A percentile compares a stretch with the other conserved stretches of the same genome.
phyloP scores from a whole-genome alignment of 2,888 invertebrate genomes.

The Pegoplata infirma region DNA sequence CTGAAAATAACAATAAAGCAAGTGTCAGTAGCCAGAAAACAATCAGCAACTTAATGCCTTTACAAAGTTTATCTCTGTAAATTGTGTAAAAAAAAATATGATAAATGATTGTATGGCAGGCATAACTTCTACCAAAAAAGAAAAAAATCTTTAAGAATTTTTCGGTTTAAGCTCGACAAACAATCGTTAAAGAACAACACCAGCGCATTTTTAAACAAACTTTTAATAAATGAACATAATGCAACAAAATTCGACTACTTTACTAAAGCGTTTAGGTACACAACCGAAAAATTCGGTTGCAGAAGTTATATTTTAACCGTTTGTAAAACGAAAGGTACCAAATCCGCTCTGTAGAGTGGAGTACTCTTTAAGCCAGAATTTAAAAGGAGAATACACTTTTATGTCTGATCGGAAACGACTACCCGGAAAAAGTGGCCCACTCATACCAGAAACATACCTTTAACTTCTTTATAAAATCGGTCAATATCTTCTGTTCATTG shows the following conservation, averaged over 20 bases:
- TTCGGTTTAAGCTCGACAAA: constrained; percentile 23
- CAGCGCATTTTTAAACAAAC: not conserved
- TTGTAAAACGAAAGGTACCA: too few relatives aligned
- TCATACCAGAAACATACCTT: too few relatives aligned
- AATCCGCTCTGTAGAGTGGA: too few relatives aligned
- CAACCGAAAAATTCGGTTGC: too few relatives aligned
- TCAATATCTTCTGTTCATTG: too few relatives aligned
- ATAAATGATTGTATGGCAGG: constrained; percentile 51
- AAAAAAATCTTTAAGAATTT: not conserved
- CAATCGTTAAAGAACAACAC: not conserved
- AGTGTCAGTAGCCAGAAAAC: constrained; percentile 63
- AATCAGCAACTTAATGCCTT: constrained; percentile 64
- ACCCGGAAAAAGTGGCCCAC: too few relatives aligned
- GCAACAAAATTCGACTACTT: constrained; percentile 22
- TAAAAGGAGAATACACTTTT: too few relatives aligned
- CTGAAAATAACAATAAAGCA: constrained; percentile 48
- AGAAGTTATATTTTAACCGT: too few relatives aligned
- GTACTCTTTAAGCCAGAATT: too few relatives aligned
- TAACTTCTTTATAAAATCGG: too few relatives aligned
- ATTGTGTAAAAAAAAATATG: constrained; percentile 55
- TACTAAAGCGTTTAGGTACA: not conserved
- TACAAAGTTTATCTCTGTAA: constrained; percentile 63
- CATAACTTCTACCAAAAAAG: not conserved
- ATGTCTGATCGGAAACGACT: too few relatives aligned
- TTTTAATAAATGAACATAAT: constrained; percentile 31